A percentile compares a stretch with the other conserved stretches of the same genome.
phyloP scores from a whole-genome alignment of 2,113 vertebrate genomes.

The Acrocephalus arundinaceus region DNA sequence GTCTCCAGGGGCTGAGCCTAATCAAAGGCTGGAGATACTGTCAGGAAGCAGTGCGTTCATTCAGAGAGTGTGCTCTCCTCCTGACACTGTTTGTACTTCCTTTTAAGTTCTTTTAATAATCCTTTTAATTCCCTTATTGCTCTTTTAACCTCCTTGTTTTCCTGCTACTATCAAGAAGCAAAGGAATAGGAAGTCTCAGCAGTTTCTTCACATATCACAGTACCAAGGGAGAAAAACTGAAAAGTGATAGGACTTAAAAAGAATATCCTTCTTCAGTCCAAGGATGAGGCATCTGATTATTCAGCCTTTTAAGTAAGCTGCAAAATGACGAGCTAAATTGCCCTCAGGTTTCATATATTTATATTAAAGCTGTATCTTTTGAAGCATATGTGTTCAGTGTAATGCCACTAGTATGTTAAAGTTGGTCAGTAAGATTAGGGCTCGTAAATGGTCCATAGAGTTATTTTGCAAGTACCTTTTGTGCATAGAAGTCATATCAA shows the following conservation, averaged over 20 bases:
- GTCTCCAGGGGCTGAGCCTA: not conserved
- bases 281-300: not conserved
- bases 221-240: not conserved
- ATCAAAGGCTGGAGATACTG: not conserved
- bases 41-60: not conserved
- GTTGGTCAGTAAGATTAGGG: not conserved
- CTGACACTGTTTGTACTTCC: not conserved
- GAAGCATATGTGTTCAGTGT: not conserved
- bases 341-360: not conserved
- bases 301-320: not conserved
- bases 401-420: not conserved
- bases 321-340: not conserved
- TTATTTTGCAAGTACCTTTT: not conserved
- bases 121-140: not conserved
- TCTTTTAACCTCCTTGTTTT: conserved; percentile 29
- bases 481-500: not conserved
- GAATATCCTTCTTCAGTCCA: not conserved
- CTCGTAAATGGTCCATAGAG: not conserved
- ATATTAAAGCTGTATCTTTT: not conserved
- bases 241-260: not conserved
- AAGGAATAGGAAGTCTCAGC: not conserved
- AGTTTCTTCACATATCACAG: not conserved
- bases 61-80: not conserved
- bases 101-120: conserved; percentile 3
- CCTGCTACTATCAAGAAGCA: not conserved